Evolutionary conservation across 2,888 invertebrate species (phyloP).

Genomic region (Dolichopus griseipennis): DNA sequence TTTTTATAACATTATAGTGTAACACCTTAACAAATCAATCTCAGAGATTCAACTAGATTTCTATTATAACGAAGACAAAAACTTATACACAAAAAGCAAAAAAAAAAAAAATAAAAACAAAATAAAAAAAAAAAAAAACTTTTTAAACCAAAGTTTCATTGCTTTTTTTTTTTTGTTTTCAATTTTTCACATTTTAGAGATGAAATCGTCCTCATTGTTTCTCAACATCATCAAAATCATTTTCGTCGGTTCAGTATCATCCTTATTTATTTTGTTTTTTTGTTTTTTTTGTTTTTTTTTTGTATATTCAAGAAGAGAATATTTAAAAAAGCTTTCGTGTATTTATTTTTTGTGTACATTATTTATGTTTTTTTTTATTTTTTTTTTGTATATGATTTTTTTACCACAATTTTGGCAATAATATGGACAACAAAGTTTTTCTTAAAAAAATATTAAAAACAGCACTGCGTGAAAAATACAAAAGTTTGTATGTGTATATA

Average conservation of each 20-base stretch:
- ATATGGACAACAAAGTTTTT: not conserved
- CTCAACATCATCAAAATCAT: too few species aligned
- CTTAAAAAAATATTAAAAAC: not conserved
- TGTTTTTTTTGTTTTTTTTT: too few species aligned
- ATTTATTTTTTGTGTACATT: too few species aligned
- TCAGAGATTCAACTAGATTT: slow-evolving; percentile 4
- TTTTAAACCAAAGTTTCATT: not conserved
- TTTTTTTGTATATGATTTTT: not conserved
- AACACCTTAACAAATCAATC: slow-evolving; percentile 6
- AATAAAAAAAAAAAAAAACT: not conserved
- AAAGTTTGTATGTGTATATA: not conserved
- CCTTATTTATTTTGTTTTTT: not conserved
- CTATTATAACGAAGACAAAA: not conserved
- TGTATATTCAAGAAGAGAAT: too few species aligned
- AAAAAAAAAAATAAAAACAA: not conserved
- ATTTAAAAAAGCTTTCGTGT: not conserved
- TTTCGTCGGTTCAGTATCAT: not conserved
- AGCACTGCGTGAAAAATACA: not conserved
- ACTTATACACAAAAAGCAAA: slow-evolving; percentile 1
- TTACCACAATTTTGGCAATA: too few species aligned
- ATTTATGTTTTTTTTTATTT: not conserved
- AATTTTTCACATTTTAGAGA: not conserved
- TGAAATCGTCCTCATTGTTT: not conserved
- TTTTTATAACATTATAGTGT: not conserved
- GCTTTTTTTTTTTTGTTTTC: not conserved